phyloP scores from a whole-genome alignment of 2,888 invertebrate genomes.

The Liopterus haemorrhoidalis region DNA sequence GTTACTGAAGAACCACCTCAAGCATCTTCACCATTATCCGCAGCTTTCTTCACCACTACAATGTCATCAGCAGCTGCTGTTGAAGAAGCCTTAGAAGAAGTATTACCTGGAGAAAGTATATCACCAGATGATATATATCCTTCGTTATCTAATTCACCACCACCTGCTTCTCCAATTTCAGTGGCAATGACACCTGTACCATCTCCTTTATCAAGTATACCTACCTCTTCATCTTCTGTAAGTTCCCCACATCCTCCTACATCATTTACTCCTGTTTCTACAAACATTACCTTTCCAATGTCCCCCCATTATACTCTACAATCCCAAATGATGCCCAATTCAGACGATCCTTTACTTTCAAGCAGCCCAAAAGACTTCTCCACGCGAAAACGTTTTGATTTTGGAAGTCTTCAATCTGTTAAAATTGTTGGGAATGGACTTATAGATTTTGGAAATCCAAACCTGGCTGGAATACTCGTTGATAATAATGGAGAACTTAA shows the following conservation, averaged over 20 bases:
- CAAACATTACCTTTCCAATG: constrained; percentile 44
- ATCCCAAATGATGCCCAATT: constrained; percentile 81
- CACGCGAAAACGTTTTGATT: constrained; percentile 52
- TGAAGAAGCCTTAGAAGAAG: constrained; percentile 79
- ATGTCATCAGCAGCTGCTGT: constrained; percentile 84
- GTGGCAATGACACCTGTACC: constrained; percentile 53
- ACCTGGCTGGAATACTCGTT: constrained; percentile 54
- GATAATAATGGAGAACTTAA: constrained; percentile 59
- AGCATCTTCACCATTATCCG: constrained; percentile 73
- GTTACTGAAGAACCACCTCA: constrained; percentile 58
- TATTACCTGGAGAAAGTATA: constrained; percentile 70
- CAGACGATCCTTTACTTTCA: constrained; percentile 77
- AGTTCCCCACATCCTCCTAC: constrained; percentile 42
- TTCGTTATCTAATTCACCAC: constrained; percentile 50
- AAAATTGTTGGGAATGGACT: constrained; percentile 50
- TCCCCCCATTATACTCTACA: constrained; percentile 54
- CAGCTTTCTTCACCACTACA: constrained; percentile 76
- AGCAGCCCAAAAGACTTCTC: constrained; percentile 77
- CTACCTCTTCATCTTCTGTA: constrained; percentile 37
- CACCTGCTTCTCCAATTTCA: constrained; percentile 56
- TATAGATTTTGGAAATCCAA: constrained; percentile 51
- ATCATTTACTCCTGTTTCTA: constrained; percentile 43
- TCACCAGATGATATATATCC: constrained; percentile 49
- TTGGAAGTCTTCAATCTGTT: constrained; percentile 51
- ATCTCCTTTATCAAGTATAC: constrained; percentile 45